Evolutionary conservation across 2,888 invertebrate species (phyloP).

Genomic region (Troides helena): DNA sequence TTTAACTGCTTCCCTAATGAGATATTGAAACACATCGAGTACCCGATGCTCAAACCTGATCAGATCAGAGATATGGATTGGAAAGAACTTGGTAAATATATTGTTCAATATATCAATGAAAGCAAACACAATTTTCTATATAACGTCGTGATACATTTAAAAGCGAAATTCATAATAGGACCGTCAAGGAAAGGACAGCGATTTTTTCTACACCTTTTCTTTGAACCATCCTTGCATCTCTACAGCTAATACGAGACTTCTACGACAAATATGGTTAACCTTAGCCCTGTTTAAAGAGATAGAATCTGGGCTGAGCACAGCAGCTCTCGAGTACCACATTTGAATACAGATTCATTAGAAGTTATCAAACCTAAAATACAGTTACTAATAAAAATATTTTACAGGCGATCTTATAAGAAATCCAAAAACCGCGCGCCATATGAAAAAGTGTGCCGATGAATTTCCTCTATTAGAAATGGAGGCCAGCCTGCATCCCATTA

Average conservation of each 20-base stretch:
- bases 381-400: background rate
- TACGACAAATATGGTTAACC: too few species aligned
- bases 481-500: slow-evolving; percentile 95
- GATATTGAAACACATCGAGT: slow-evolving; percentile 90
- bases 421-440: slow-evolving; percentile 85
- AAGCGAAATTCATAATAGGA: too few species aligned
- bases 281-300: too few species aligned
- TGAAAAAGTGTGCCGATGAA: slow-evolving; percentile 91
- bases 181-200: too few species aligned
- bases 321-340: too few species aligned
- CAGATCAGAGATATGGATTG: slow-evolving; percentile 92
- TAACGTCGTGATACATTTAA: too few species aligned
- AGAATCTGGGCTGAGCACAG: too few species aligned
- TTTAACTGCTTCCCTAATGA: slow-evolving; percentile 88
- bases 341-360: too few species aligned
- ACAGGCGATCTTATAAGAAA: slow-evolving; percentile 86
- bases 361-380: too few species aligned
- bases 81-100: slow-evolving; percentile 87
- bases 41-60: slow-evolving; percentile 86
- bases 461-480: slow-evolving; percentile 92
- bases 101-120: background rate
- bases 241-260: too few species aligned
- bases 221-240: too few species aligned
- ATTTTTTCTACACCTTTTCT: too few species aligned
- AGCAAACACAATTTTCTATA: background rate